These are phyloP conservation scores for Eupeodes luniger DNA, from an alignment of 2,888 invertebrate genomes.

Conservation along the genomic window DNA sequence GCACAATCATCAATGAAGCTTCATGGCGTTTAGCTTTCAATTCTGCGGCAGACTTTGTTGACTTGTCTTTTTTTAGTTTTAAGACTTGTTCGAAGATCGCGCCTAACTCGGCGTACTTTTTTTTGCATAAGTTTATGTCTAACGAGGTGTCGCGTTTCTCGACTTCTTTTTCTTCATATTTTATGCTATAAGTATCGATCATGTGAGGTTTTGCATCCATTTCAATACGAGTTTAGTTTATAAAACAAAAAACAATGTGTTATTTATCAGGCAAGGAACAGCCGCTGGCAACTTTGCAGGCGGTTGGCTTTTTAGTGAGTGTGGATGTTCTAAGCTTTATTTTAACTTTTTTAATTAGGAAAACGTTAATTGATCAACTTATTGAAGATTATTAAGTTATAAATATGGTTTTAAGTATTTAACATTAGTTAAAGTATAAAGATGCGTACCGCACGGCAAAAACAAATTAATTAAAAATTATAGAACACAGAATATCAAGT, in stretches of 20 bases:
- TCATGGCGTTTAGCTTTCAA: constrained; percentile 89
- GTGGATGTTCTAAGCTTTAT: no score
- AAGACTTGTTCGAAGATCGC: constrained; percentile 89
- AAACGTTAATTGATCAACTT: no score
- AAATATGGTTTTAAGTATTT: no score
- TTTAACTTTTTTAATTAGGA: no score
- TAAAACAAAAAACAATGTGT: no score
- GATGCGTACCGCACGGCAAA: no score
- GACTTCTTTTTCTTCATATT: constrained; percentile 73
- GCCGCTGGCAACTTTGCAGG: no score
- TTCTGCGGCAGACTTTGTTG: constrained; percentile 86
- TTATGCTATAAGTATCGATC: constrained; percentile 57
- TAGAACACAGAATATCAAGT: no score
- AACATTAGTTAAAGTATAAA: no score
- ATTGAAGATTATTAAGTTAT: no score
- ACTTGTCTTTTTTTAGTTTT: constrained; percentile 87
- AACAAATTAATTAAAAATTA: no score
- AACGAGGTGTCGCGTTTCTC: constrained; percentile 61
- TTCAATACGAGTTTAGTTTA: neutral
- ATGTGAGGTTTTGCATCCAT: constrained; percentile 67
- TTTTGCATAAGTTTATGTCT: constrained; percentile 70
- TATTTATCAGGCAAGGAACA: neutral
- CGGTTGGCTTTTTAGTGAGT: no score
- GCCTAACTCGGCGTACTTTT: constrained; percentile 88
- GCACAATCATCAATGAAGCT: constrained; percentile 91